Evolutionary conservation across 2,113 vertebrate species (phyloP).

Genomic region (Mormyrus iriodes): DNA sequence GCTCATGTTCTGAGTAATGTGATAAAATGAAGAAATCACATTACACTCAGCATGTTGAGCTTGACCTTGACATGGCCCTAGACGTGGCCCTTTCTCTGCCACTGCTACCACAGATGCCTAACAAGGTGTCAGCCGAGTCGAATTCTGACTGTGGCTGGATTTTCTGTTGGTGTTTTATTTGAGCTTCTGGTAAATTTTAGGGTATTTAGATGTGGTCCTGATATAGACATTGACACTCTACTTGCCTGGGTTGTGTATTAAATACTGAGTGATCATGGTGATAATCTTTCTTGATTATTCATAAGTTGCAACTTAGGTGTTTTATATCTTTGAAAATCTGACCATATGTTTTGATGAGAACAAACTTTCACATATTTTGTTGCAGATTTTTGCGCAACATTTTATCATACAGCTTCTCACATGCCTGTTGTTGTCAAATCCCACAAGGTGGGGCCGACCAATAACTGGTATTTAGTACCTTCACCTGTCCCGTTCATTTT

Average conservation of each 20-base stretch:
- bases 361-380: background rate
- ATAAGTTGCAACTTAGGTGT: background rate
- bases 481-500: background rate
- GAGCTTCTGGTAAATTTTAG: background rate
- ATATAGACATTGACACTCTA: background rate
- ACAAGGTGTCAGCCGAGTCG: background rate
- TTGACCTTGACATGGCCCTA: background rate
- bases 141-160: background rate
- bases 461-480: background rate
- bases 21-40: background rate
- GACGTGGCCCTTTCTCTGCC: background rate
- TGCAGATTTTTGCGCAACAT: too few relatives aligned
- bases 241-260: background rate
- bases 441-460: background rate
- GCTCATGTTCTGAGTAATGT: background rate
- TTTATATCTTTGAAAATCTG: background rate
- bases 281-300: background rate
- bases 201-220: background rate
- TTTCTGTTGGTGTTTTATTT: background rate
- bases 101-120: background rate
- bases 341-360: background rate
- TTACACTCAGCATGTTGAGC: background rate
- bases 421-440: background rate
- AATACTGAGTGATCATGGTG: background rate
- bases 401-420: background rate